Conservation (phyloP, 2,888 invertebrate species). For the Chorisops tibialis region DNA sequence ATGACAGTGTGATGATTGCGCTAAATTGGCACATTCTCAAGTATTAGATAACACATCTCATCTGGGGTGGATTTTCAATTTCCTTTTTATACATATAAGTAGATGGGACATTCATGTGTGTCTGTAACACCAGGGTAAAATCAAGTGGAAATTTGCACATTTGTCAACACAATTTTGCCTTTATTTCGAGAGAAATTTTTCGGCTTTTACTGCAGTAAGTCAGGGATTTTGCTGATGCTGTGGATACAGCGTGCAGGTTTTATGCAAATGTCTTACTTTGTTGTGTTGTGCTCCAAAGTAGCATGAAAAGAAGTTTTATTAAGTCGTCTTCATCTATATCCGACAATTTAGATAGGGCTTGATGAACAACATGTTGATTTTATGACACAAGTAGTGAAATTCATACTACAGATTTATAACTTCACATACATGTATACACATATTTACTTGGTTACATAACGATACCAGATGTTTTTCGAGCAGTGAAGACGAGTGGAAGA, state of each 20-base stretch:
- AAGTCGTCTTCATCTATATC: not conserved
- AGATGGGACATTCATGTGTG: not conserved
- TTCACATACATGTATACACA: no score
- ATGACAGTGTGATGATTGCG: slow-evolving; percentile 30
- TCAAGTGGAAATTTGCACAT: not conserved
- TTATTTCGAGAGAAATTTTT: not conserved
- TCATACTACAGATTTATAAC: no score
- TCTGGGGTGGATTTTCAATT: not conserved
- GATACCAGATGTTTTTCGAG: no score
- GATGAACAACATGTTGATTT: slow-evolving; percentile 4
- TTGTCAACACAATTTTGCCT: not conserved
- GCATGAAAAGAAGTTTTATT: not conserved
- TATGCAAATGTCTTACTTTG: not conserved
- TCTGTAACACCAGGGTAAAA: not conserved
- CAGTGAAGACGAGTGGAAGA: no score
- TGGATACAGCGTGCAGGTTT: not conserved
- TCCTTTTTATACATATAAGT: not conserved
- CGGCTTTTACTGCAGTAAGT: not conserved
- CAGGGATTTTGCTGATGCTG: not conserved
- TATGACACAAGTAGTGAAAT: no score
- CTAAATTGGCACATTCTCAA: slow-evolving; percentile 31
- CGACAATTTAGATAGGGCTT: not conserved
- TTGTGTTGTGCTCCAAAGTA: not conserved
- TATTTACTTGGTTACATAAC: no score
- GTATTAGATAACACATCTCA: not conserved